Conservation (phyloP, 23 tunicate species). For the Trididemnum clinides region DNA sequence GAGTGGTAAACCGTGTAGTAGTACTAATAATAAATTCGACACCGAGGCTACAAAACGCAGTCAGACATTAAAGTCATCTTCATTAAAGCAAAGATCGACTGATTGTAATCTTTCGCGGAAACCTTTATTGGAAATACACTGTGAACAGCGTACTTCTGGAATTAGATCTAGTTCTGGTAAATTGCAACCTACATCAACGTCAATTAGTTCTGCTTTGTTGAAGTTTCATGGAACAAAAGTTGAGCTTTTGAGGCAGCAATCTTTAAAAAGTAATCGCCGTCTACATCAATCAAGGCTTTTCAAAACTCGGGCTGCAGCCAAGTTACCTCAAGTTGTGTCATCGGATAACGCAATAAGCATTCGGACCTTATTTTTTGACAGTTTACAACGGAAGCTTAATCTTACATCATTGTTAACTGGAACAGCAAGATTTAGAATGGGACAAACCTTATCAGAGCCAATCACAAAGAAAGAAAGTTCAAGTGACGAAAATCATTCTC, state of each 20-base stretch:
- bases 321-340: not conserved
- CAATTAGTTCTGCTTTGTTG: not conserved
- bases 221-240: not conserved
- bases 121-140: not conserved
- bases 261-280: not conserved
- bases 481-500: conserved; percentile 79
- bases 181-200: not conserved
- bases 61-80: not conserved
- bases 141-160: no score
- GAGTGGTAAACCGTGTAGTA: not conserved
- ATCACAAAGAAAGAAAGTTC: conserved; percentile 80
- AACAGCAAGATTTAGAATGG: conserved; percentile 48
- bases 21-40: not conserved
- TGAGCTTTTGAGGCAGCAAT: not conserved
- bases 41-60: no score
- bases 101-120: not conserved
- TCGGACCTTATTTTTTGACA: conserved; percentile 14
- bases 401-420: not conserved
- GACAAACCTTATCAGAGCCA: conserved; percentile 94
- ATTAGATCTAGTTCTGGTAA: not conserved
- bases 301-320: not conserved
- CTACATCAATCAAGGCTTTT: not conserved
- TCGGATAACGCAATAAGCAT: not conserved
- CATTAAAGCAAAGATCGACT: not conserved
- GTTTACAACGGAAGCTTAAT: not conserved